Base-by-base conservation (phyloP, 2,113 vertebrate genomes). In the Protobothrops mucrosquamatus region DNA sequence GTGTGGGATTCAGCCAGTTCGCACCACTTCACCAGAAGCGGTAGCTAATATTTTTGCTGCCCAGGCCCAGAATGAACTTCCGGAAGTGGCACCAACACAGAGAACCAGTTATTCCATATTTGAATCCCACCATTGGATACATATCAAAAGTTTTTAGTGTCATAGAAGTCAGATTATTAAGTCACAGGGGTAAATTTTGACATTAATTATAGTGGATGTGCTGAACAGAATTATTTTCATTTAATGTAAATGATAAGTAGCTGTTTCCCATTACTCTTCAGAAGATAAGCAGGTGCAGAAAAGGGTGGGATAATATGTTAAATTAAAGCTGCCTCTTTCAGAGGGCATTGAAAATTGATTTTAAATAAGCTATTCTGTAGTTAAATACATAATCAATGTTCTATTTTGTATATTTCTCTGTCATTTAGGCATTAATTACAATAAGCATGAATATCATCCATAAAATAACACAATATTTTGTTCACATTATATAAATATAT, bases 261-360 rank as follows among this genome's bases (percentile, higher is more conserved):
- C 92, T 97, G 52, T 97, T 97, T 97, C 97, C 96, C 92, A 95
- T 98, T 97, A 86, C 91, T 96, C 87, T 95, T 94, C 95, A 93
- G 88, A 57, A 93, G 96, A 95, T 85, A 96, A 95, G 97, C 98
- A 98, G 97, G 97, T 98, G 97, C 97, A 93, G 88, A 92, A 92
- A 93, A 96, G 95, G 81, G 91, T 94, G 97, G 95, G 96, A 95
- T 97, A 97, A 98, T 97, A 95, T 97, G 96, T 96, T 96, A 97
- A 97, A 98, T 98, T 98, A 98, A 97, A 97, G 91, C 92, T 2
- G 29, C 96, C 95, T 97, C 95, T 95, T 96, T 94, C 96, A 98
- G 95, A 93, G 96, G 95, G 96, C 96, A 95, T 95, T 92, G 94
- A 97, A 92, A 96, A 97, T 97, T 95, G 95, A 97, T 98, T 97